Base-by-base conservation (phyloP, 1,140 invertebrate species). In the Gerris buenoi region DNA sequence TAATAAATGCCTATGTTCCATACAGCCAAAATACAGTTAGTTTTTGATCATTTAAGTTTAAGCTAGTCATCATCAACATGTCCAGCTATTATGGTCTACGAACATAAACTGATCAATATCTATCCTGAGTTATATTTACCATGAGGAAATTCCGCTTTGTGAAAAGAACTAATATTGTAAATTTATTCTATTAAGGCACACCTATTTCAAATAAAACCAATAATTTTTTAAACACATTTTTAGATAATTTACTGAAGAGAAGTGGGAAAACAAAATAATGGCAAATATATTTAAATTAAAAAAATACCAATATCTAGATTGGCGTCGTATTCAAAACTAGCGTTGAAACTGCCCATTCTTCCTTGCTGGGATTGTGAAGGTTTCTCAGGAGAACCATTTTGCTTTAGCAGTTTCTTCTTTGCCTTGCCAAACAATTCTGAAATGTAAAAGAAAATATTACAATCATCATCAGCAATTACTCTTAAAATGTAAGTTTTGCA, bases 401-500 rank as follows among this genome's bases (percentile, higher is more conserved):
- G 82, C 74, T 90, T 91, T 15, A 91, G 78, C 66, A 94, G 89
- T 74, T 90, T 93, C 72, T 91, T 93, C 73, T 93, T 94, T 3
- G 71, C 68, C 64, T 90, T 93, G 25, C 86, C 89, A 75, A 94
- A 88, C 67, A 95, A 84, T 75, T 88, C 86, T 88, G 71, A 18
- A 79, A 63, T 61, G 68, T 65, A 56, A 69, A 68, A 64, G 29
- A 33, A 58, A 2, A 62, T 29, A 13, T 66, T 2, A 66, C 68
- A 69, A 66, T 33, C 2, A 61, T 18, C 29, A 46, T 14, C 23
- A 25, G 22, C 23, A 22, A 60, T 56, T 13, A 64, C 22, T 2
- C 22, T 56, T 25, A 33, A 68, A 60, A 26, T 18, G 29, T 64
- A 27, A 46, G 2, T 46, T 66, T 64, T 15, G 58, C 26, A 57